Base-by-base conservation (phyloP, 1,140 invertebrate species). In the Asobara japonica region DNA sequence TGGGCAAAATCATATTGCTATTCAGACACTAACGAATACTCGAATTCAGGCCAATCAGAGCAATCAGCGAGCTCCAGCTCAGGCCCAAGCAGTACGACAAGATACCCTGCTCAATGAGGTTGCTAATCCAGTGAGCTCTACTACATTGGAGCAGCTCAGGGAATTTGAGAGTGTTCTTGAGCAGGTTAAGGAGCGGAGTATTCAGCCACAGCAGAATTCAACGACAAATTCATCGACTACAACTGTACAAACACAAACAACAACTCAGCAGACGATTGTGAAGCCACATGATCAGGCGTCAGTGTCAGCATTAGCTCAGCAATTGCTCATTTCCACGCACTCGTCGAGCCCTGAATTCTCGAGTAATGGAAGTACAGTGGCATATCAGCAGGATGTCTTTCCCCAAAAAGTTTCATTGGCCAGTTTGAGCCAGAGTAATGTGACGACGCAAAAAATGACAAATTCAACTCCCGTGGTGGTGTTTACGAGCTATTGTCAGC, bases 91-190 rank as follows among this genome's bases (percentile, higher is more conserved):
- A 11, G 82, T 83, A 0, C 80, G 83, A 65, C 29, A 80, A 0
- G 82, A 85, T 8, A 81, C 61, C 66, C 56, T 86, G 6, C 77
- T 85, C 1, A 84, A 83, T 22, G 86, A 89, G 16, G 84, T 86
- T 7, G 79, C 84, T 3, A 88, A 88, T 76, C 83, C 87, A 71
- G 87, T 90, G 6, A 89, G 89, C 70, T 90, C 89, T 0, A 89
- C 88, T 2, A 94, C 93, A 8, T 81, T 94, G 22, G 93, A 95
- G 81, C 93, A 94, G 77, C 79, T 95, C 5, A 86, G 93, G 33
- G 94, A 95, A 82, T 95, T 95, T 78, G 94, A 95, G 81, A 93
- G 93, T 83, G 93, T 95, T 0, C 86, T 94, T 45, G 93, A 95
- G 80, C 92, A 94, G 84, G 91, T 94, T 1, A 94, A 94, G 79